Evolutionary conservation across 2,113 vertebrate genomes (phyloP), one percentile per base, ranked within the genome.

Genomic region (Chamaetylas fuelleborni): DNA sequence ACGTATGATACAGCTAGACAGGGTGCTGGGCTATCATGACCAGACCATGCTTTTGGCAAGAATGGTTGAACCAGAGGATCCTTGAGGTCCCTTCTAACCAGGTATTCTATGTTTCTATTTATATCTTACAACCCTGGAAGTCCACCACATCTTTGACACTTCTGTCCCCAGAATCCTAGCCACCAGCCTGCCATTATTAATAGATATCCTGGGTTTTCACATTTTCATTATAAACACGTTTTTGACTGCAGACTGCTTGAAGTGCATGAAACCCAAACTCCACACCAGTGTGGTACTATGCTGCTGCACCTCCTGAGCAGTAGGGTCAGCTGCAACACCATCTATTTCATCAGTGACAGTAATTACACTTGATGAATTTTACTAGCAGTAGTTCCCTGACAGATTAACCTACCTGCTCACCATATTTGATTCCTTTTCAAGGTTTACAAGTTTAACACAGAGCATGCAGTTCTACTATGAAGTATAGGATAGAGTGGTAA

Each of bases 281-380:
- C 1, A 51, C 60, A 62, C 22, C 33, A 58, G 38, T 3, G 57
- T 69, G 42, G 50, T 33, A 50, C n/a, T 29, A 5, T 1, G 5
- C 73, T 79, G 36, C 54, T 64, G 65, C 56, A 62, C 54, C 50
- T 79, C 24, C n/a, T 56, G 50, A 81, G n/a, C 54, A 69, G 56
- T 3, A 29, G 14, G 77, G 89, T 76, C 93, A 94, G 36, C 57
- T 76, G 33, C 84, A 82, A 31, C 45, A 76, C 31, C 60, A 73
- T 45, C 66, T 61, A 89, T 57, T 94, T 71, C 40, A 92, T 42
- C 19, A 11, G 26, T 67, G 74, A 87, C 87, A 95, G 62, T 79
- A 94, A 94, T 92, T 88, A 85, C 16, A 76, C 33, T 71, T 81
- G 43, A 88, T 88, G 31, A 85, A 79, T 90, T 95, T 91, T 73